These are phyloP conservation scores for Dysmachus trigonus DNA, from an alignment of 2,888 invertebrate genomes.

Conservation along the genomic window DNA sequence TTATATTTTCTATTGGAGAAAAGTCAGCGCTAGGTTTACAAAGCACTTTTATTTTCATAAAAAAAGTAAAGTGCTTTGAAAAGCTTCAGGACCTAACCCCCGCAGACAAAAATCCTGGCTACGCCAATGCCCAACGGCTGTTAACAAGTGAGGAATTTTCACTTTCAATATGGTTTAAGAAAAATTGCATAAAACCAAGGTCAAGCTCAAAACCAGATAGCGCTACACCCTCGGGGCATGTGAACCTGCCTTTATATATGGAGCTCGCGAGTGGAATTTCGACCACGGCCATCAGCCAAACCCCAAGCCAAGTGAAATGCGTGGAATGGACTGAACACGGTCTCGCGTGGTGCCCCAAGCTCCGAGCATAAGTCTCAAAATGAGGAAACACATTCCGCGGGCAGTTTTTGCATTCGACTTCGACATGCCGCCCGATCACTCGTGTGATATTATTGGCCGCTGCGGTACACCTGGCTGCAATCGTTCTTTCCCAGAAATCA, in stretches of 20 bases:
- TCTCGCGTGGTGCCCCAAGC: neutral
- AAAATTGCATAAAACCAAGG: slow-evolving; percentile 30
- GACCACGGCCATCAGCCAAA: slow-evolving; percentile 12
- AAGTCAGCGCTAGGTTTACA: too few species aligned
- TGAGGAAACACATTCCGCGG: slow-evolving; percentile 9
- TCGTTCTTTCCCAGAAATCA: slow-evolving; percentile 10
- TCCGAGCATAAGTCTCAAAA: neutral
- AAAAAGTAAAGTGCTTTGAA: too few species aligned
- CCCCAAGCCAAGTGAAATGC: neutral
- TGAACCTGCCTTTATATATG: neutral
- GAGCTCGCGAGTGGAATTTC: neutral
- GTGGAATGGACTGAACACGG: neutral
- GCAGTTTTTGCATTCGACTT: neutral
- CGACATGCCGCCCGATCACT: neutral
- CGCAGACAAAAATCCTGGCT: neutral
- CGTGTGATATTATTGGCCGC: neutral
- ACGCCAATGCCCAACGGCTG: neutral
- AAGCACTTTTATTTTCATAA: too few species aligned
- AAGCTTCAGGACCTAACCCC: too few species aligned
- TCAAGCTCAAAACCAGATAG: slow-evolving; percentile 36
- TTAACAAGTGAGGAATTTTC: slow-evolving; percentile 11
- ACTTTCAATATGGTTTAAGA: slow-evolving; percentile 17
- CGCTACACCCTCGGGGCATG: neutral
- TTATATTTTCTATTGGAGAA: too few species aligned
- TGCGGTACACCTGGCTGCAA: neutral